Conservation (phyloP, 2,113 vertebrate species). For the Ceyx margarethae region DNA sequence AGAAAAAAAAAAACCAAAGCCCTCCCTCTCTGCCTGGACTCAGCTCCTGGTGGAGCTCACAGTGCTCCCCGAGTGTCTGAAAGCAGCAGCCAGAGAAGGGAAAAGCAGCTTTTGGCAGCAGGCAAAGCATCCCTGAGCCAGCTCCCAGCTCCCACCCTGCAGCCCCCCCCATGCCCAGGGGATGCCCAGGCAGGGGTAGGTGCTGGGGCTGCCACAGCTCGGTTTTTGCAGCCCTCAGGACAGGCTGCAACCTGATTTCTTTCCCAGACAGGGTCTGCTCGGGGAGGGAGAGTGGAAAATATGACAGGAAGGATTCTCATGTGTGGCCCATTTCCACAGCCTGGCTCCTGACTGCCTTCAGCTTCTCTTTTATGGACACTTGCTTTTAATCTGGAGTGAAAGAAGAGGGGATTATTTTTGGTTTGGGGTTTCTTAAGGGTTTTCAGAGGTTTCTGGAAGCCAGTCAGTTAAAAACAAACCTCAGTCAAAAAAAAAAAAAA, state of each 20-base stretch:
- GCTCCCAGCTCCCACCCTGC: background rate
- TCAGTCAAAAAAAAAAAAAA: background rate
- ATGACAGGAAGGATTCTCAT: conserved; percentile 60
- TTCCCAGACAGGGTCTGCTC: background rate
- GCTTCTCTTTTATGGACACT: conserved; percentile 33
- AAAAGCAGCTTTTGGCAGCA: background rate
- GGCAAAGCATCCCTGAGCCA: background rate
- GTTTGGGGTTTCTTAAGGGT: background rate
- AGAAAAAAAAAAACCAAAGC: background rate
- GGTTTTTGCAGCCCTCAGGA: conserved; percentile 26
- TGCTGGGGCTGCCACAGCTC: background rate
- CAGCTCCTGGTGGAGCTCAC: fast-evolving
- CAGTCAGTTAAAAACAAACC: conserved; percentile 45
- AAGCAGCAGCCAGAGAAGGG: background rate
- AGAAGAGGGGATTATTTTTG: conserved; percentile 35
- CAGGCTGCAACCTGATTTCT: conserved; percentile 40
- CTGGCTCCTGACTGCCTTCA: conserved; percentile 24
- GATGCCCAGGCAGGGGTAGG: background rate
- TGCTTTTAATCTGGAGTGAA: conserved; percentile 56
- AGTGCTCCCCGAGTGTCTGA: background rate
- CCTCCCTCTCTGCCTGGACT: background rate
- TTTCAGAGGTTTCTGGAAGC: conserved; percentile 28
- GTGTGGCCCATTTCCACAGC: conserved; percentile 62
- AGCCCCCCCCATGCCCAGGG: background rate
- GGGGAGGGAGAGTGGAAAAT: conserved; percentile 37